phyloP scores from a whole-genome alignment of 2,888 invertebrate species.

The Kryphioiulus occultus region DNA sequence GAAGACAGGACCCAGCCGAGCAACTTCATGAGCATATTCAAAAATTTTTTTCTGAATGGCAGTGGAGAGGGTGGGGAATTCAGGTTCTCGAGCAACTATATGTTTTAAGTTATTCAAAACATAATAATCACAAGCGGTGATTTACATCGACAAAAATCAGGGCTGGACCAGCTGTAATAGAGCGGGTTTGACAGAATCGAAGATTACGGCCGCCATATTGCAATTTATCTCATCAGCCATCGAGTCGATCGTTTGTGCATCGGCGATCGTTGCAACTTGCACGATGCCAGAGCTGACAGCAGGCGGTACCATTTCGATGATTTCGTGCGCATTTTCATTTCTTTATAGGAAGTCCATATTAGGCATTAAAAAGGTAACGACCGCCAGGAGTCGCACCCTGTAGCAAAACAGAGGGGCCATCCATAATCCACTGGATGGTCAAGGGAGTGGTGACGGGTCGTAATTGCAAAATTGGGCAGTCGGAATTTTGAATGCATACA shows the following conservation, averaged over 20 bases:
- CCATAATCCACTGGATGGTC: background rate
- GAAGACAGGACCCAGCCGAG: background rate
- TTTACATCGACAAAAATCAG: constrained; percentile 4
- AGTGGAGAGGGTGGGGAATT: background rate
- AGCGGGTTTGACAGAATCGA: background rate
- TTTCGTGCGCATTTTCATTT: background rate
- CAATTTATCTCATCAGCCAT: background rate
- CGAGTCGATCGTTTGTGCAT: background rate
- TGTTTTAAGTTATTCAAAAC: background rate
- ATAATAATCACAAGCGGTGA: background rate
- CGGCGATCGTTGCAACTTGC: background rate
- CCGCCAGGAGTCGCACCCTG: background rate
- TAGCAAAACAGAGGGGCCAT: constrained; percentile 5
- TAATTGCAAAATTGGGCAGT: background rate
- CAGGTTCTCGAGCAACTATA: background rate
- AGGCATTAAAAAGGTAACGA: background rate
- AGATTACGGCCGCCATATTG: background rate
- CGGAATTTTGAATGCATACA: too few relatives aligned
- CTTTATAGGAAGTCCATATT: background rate
- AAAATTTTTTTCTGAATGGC: background rate
- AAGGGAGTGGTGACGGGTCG: background rate
- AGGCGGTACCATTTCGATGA: background rate
- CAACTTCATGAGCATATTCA: background rate
- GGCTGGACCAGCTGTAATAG: background rate
- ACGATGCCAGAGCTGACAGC: background rate